Conservation (phyloP, 2,797 vertebrate genomes). For the Phataginus tetradactyla region DNA sequence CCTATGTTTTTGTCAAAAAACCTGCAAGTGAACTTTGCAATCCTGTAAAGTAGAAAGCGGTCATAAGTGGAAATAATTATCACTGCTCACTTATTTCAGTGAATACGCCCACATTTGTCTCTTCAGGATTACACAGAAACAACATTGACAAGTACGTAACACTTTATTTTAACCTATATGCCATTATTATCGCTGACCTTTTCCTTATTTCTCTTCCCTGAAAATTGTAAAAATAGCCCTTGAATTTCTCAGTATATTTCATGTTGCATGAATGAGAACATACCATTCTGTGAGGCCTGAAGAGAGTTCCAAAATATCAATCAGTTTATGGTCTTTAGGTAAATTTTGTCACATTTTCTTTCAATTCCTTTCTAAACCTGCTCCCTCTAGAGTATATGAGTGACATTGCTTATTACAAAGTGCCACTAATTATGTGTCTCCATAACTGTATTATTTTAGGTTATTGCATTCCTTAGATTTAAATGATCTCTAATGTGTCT, state of each 20-base stretch:
- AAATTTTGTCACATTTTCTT: slow-evolving; percentile 8
- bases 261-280: background rate
- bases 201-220: background rate
- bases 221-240: background rate
- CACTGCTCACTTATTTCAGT: background rate
- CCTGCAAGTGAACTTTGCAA: background rate
- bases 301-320: background rate
- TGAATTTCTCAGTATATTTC: background rate
- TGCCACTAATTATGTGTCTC: background rate
- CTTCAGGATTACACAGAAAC: background rate
- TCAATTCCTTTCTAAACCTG: background rate
- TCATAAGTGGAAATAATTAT: slow-evolving; percentile 28
- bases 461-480: slow-evolving; percentile 31
- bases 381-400: background rate
- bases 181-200: background rate
- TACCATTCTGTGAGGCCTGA: background rate
- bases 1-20: background rate
- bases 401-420: slow-evolving; percentile 56
- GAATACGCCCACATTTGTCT: background rate
- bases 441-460: background rate
- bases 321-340: background rate
- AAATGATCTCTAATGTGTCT: slow-evolving; percentile 46
- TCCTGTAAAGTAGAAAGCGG: background rate
- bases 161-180: background rate
- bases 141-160: background rate